Evolutionary conservation across 1,140 invertebrate genomes (phyloP), one percentile per base, ranked within the genome.

Genomic region (Charaxes varanes): DNA sequence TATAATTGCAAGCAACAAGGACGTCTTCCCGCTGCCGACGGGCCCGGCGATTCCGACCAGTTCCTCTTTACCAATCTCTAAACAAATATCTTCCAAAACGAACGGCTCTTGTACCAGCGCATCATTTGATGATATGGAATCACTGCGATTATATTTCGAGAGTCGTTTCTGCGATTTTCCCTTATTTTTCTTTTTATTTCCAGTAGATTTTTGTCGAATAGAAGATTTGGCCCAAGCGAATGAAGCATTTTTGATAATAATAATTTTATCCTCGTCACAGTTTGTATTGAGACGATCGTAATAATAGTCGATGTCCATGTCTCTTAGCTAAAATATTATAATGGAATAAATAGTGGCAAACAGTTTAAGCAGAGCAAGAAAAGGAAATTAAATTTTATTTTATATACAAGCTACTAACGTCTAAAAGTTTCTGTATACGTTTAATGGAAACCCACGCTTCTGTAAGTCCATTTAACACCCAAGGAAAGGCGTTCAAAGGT

Each of bases 401-500:
- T n/a, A n/a, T n/a, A n/a, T n/a, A 1, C 1, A n/a, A 23, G 7
- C 14, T 5, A 53, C 78, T 85, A 80, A 93, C 91, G 70, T 91
- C 81, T 23, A 94, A 61, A 3, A 96, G 82, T 60, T 88, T 88
- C 62, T 95, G 90, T 40, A 97, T 89, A 60, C 95, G 86, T 70
- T 92, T 93, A 2, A 96, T 65, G 0, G 94, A 97, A 0, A 97
- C 92, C 92, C 92, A 97, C 0, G 96, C 94, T 85, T 99, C 97
- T 8, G 97, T 93, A 1, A 99, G 80, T 0, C 97, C 97, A 86
- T 98, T 99, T 1, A 99, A 78, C 2, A 99, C 97, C 97, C 97
- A 99, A 1, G 98, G 98, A 80, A 99, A 97, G 0, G 96, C 93
- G 86, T 99, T 99, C 23, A 99, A 83, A 1, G 98, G 98, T 22